These are phyloP conservation scores for Nomia melanderi DNA, from an alignment of 1,140 invertebrate species.

Conservation along the genomic window DNA sequence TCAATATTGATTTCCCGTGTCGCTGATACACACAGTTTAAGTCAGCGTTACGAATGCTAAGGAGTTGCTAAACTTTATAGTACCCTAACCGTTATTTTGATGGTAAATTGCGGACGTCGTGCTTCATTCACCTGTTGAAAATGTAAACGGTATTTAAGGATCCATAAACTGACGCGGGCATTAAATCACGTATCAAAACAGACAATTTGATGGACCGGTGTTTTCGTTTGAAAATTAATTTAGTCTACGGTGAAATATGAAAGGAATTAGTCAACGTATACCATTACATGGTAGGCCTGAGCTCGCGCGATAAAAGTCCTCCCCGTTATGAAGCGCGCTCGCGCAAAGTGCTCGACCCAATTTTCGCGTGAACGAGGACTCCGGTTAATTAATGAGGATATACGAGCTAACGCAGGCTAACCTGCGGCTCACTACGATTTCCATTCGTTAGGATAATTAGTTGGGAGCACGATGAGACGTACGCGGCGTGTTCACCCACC, in stretches of 20 bases:
- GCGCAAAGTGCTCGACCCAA: slow-evolving; percentile 38
- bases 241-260: slow-evolving; percentile 32
- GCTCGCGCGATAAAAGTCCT: neutral
- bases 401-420: slow-evolving; percentile 54
- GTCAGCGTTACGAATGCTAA: too few relatives aligned
- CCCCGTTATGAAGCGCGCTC: neutral
- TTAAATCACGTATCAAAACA: slow-evolving; percentile 4
- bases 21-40: too few relatives aligned
- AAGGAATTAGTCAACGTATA: slow-evolving; percentile 35
- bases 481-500: slow-evolving; percentile 24
- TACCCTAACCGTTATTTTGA: neutral
- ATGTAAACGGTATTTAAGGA: neutral
- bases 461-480: slow-evolving; percentile 53
- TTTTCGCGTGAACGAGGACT: slow-evolving; percentile 56
- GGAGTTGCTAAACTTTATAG: too few relatives aligned
- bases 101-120: neutral
- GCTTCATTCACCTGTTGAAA: neutral
- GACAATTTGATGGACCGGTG: slow-evolving; percentile 30
- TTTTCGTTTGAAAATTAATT: slow-evolving; percentile 44
- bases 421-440: slow-evolving; percentile 58
- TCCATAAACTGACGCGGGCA: neutral
- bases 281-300: neutral
- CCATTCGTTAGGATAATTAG: slow-evolving; percentile 67
- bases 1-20: too few relatives aligned
- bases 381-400: slow-evolving; percentile 59